Percentiles rank a stretch among this genome's conserved stretches.
Evolutionary conservation across 2,113 vertebrate species (phyloP).

Genomic region (Stigmatopora argus): DNA sequence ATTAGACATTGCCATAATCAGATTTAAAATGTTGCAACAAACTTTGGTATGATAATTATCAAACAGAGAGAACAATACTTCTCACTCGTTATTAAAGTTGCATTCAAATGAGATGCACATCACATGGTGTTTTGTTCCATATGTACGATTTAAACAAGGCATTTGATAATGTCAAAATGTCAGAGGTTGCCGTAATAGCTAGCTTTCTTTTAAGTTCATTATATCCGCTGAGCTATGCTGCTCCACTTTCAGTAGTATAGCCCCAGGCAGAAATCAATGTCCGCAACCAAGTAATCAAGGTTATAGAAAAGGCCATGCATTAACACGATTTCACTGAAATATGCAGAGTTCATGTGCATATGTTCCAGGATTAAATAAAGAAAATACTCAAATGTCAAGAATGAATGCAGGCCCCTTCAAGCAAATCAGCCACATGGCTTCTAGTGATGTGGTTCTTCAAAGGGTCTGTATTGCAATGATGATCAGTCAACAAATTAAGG

Average conservation of each 20-base stretch:
- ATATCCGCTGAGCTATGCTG: constrained; percentile 54
- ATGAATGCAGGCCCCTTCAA: constrained; percentile 54
- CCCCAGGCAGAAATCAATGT: constrained; percentile 69
- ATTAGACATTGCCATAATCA: constrained; percentile 21
- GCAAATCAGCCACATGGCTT: constrained; percentile 34
- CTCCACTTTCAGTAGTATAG: constrained; percentile 52
- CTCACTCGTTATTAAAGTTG: constrained; percentile 47
- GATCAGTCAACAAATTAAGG: constrained; percentile 24
- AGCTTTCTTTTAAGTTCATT: constrained; percentile 63
- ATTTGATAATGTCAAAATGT: constrained; percentile 68
- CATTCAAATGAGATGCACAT: constrained; percentile 56
- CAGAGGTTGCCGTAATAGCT: constrained; percentile 63
- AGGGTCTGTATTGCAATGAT: constrained; percentile 27
- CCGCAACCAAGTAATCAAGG: constrained; percentile 67
- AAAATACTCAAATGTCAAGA: constrained; percentile 65
- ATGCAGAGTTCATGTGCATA: constrained; percentile 66
- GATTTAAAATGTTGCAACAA: constrained; percentile 25
- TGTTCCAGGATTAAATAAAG: constrained; percentile 60
- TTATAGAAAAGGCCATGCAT: constrained; percentile 62
- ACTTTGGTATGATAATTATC: constrained; percentile 18
- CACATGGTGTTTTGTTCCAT: constrained; percentile 32
- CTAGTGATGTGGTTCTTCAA: constrained; percentile 28
- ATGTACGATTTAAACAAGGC: constrained; percentile 57
- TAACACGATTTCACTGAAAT: constrained; percentile 60
- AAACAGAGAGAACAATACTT: constrained; percentile 15